Percentiles rank a stretch among this genome's conserved stretches.
These are phyloP conservation scores for Sebastes glaucus DNA, from an alignment of 2,797 vertebrate genomes.

Conservation along the genomic window DNA sequence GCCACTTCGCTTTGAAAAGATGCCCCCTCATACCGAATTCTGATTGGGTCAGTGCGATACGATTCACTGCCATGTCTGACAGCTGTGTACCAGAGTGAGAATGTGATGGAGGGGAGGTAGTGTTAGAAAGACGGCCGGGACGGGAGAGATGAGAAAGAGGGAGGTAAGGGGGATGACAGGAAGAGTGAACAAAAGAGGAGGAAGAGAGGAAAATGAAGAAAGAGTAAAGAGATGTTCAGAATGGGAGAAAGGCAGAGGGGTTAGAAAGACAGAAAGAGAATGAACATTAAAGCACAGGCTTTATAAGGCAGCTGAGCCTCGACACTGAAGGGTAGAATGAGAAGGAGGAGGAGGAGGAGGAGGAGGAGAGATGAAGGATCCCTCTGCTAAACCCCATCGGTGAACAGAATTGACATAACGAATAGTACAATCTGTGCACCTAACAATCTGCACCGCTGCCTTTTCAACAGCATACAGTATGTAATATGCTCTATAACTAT, in stretches of 20 bases:
- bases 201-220: not conserved
- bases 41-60: slow-evolving; percentile 51
- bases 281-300: slow-evolving; percentile 36
- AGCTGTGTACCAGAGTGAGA: slow-evolving; percentile 37
- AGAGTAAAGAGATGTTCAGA: not conserved
- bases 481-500: not conserved
- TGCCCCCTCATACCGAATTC: slow-evolving; percentile 40
- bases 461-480: not conserved
- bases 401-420: slow-evolving; percentile 21
- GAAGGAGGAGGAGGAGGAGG: slow-evolving; percentile 6
- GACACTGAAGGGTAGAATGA: slow-evolving; percentile 21
- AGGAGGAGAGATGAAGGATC: slow-evolving; percentile 15
- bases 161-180: not conserved
- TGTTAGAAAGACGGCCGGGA: not conserved
- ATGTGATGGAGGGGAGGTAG: slow-evolving; percentile 29
- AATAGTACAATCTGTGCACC: slow-evolving; percentile 36
- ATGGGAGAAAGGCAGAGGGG: not conserved
- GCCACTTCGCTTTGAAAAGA: slow-evolving; percentile 42
- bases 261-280: not conserved
- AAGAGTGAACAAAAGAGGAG: not conserved
- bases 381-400: slow-evolving; percentile 30
- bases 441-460: slow-evolving; percentile 3
- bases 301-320: slow-evolving; percentile 33
- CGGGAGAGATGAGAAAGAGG: not conserved
- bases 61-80: slow-evolving; percentile 46